Percentiles rank a stretch among this genome's conserved stretches.
Evolutionary conservation across 2,113 vertebrate species (phyloP).

Genomic region (Eclectus roratus): DNA sequence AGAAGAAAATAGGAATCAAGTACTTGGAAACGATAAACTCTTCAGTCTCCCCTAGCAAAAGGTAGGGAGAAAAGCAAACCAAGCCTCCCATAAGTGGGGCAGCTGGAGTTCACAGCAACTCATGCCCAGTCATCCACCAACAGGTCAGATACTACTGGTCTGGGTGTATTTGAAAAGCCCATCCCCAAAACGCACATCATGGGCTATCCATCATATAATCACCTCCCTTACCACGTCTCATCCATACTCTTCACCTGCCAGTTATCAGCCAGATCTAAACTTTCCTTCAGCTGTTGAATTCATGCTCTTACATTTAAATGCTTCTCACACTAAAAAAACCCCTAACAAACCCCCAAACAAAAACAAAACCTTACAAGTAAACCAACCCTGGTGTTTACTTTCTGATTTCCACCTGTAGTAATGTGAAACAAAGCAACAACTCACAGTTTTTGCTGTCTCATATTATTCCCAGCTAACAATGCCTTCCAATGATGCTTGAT

Average conservation of each 20-base stretch:
- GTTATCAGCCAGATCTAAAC: background rate
- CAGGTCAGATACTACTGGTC: background rate
- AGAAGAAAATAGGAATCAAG: background rate
- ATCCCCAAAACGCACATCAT: background rate
- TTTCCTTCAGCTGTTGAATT: background rate
- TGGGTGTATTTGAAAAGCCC: background rate
- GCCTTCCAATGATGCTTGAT: background rate
- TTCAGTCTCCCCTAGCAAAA: background rate
- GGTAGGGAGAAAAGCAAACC: background rate
- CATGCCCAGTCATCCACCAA: background rate
- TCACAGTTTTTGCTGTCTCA: background rate
- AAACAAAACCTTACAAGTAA: background rate
- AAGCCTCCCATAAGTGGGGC: background rate
- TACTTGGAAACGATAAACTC: background rate
- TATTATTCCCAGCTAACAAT: background rate
- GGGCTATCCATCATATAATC: background rate
- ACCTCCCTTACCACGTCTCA: background rate
- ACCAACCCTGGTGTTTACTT: conserved; percentile 1
- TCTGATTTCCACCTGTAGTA: conserved; percentile 32
- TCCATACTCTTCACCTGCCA: background rate
- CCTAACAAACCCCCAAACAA: too few relatives aligned
- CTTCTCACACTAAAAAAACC: background rate
- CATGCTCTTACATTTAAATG: background rate
- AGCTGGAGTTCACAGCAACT: background rate
- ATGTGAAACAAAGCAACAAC: conserved; percentile 26